phyloP scores from a whole-genome alignment of 2,113 vertebrate genomes.

The Campylorhamphus procurvoides region DNA sequence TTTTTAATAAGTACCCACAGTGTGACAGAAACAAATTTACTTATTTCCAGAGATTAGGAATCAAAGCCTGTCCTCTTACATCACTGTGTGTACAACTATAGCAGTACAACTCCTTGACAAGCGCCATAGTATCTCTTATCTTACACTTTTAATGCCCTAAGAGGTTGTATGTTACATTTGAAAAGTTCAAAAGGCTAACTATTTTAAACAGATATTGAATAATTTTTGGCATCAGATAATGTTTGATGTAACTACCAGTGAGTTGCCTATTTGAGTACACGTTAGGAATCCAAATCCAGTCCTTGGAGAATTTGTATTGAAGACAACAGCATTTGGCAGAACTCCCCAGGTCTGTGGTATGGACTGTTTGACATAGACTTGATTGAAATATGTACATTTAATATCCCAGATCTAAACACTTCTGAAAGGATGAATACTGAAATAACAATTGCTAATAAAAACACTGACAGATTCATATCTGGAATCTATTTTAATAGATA shows the following conservation, averaged over 20 bases:
- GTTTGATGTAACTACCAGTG: not conserved
- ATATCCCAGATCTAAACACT: not conserved
- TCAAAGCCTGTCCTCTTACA: not conserved
- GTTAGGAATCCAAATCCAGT: not conserved
- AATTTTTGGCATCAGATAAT: not conserved
- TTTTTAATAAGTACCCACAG: not conserved
- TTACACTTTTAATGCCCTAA: not conserved
- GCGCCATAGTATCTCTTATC: not conserved
- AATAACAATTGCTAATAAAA: not conserved
- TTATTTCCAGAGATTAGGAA: not conserved
- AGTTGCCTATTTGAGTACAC: not conserved
- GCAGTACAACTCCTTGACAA: not conserved
- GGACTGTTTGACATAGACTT: not conserved
- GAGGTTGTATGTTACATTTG: not conserved
- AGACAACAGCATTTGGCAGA: accelerated
- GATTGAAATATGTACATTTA: not conserved
- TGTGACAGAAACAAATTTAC: not conserved
- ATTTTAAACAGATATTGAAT: not conserved
- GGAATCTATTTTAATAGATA: not conserved
- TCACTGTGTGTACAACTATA: not conserved
- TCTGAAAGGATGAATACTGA: not conserved
- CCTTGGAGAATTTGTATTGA: not conserved
- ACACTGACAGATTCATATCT: not conserved
- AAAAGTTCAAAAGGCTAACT: not conserved
- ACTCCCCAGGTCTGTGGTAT: not conserved